These are phyloP conservation scores for Gymnothorax javanicus DNA, from an alignment of 2,797 vertebrate genomes.

Conservation along the genomic window DNA sequence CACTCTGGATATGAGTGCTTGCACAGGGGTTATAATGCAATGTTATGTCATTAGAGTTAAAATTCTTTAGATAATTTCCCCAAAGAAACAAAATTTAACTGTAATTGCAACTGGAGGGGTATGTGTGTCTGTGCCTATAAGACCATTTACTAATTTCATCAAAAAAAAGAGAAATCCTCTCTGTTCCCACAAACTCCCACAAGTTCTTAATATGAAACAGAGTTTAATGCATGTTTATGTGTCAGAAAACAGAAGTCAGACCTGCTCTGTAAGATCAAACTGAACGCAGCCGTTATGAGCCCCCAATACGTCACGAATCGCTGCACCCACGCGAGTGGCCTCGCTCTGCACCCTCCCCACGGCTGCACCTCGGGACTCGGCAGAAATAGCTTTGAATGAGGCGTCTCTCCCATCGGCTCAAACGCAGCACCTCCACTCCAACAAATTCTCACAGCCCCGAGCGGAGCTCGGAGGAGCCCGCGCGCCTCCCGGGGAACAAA, in stretches of 20 bases:
- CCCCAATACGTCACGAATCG: neutral
- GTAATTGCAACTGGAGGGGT: conserved; percentile 67
- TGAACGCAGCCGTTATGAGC: neutral
- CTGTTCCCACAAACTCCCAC: conserved; percentile 82
- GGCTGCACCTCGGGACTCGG: neutral
- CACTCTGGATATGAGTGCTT: neutral
- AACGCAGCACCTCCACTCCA: neutral
- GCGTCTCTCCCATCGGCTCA: neutral
- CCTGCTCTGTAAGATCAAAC: no score
- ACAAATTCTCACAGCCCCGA: neutral
- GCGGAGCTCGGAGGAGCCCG: neutral
- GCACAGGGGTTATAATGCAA: neutral
- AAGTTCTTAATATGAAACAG: conserved; percentile 93
- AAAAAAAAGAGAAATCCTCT: conserved; percentile 84
- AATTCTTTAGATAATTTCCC: conserved; percentile 62
- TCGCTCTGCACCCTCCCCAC: neutral
- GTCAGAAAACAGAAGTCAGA: neutral
- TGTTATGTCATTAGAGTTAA: conserved; percentile 14
- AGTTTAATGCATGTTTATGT: neutral
- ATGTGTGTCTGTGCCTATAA: conserved; percentile 76
- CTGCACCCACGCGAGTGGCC: neutral
- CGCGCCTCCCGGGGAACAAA: neutral
- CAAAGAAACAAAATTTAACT: conserved; percentile 64
- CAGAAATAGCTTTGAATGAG: neutral
- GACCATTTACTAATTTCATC: conserved; percentile 60